Evolutionary conservation across 2,888 invertebrate genomes (phyloP).

Genomic region (Campoletis raptor): DNA sequence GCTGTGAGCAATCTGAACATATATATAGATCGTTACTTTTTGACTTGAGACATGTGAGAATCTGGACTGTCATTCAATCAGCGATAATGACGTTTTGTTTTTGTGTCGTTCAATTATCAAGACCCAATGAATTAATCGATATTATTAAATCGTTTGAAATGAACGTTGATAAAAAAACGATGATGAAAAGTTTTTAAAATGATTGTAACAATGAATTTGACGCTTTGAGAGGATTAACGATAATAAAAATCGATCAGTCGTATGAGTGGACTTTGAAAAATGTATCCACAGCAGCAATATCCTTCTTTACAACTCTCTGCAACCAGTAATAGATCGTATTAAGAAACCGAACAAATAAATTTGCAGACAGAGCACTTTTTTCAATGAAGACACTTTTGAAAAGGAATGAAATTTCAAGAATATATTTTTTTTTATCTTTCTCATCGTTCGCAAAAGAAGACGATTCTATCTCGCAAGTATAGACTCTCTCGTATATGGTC

Average conservation of each 20-base stretch:
- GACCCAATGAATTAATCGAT: neutral
- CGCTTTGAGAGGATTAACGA: neutral
- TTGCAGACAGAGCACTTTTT: constrained; percentile 48
- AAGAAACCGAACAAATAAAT: constrained; percentile 48
- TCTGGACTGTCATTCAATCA: neutral
- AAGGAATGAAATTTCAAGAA: constrained; percentile 59
- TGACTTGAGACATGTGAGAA: neutral
- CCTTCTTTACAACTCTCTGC: constrained; percentile 5
- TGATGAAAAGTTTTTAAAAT: neutral
- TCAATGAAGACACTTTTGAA: constrained; percentile 39
- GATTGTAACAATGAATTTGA: neutral
- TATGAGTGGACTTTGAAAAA: constrained; percentile 3
- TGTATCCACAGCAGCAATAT: neutral
- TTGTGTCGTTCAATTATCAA: neutral
- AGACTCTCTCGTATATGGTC: constrained; percentile 21
- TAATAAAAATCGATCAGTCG: neutral
- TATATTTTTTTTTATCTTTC: constrained; percentile 50
- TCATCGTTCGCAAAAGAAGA: constrained; percentile 32
- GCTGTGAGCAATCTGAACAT: neutral
- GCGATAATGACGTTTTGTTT: neutral
- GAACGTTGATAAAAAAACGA: neutral
- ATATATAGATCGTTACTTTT: constrained; percentile 1
- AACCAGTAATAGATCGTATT: constrained; percentile 21
- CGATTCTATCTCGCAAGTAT: constrained; percentile 45
- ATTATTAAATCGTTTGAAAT: neutral